Evolutionary conservation across 2,888 invertebrate species (phyloP), one percentile per base, ranked within the genome.

Genomic region (Sipunculus nudus): DNA sequence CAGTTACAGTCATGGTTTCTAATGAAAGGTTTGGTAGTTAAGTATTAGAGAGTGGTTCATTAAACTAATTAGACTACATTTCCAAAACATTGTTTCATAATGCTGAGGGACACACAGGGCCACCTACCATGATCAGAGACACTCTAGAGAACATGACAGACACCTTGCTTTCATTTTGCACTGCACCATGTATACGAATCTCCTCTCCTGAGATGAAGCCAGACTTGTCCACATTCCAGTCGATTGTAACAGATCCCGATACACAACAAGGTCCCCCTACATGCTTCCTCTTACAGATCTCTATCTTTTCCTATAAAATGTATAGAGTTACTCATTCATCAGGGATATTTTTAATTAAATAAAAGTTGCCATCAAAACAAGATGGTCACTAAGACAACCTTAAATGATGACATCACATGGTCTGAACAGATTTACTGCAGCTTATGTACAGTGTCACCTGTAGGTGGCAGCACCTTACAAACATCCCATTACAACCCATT

Each of bases 141-240:
- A 59, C 67, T 25, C 57, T 61, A 21, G 68, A 68, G 39, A 40
- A 53, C 21, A 56, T 31, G n/a, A 72, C 63, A 4, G 53, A 46
- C 10, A 48, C 62, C 31, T 56, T 93, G 72, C 92, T 62, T 43
- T 71, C 68, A 58, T 82, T 82, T 41, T 76, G 75, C 10, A 82
- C 71, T 49, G 78, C 77, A 8, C 78, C 80, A 25, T 75, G 68
- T 41, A 82, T 61, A 43, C 67, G 70, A 32, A 82, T 70, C 59
- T 78, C 78, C 52, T 81, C 79, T 0, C 81, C 81, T 0, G 81
- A 81, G 2, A 76, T 72, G 32, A 71, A 79, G 1, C 80, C 81
- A 21, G 74, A 70, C 43, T 74, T 65, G 53, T 78, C 73, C 26
- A 81, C 57, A 2, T 66, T 55, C 58, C 77, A 72, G 35, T 68